Evolutionary conservation across 2,797 vertebrate genomes (phyloP).

Genomic region (Odontamblyopus lacepedii): DNA sequence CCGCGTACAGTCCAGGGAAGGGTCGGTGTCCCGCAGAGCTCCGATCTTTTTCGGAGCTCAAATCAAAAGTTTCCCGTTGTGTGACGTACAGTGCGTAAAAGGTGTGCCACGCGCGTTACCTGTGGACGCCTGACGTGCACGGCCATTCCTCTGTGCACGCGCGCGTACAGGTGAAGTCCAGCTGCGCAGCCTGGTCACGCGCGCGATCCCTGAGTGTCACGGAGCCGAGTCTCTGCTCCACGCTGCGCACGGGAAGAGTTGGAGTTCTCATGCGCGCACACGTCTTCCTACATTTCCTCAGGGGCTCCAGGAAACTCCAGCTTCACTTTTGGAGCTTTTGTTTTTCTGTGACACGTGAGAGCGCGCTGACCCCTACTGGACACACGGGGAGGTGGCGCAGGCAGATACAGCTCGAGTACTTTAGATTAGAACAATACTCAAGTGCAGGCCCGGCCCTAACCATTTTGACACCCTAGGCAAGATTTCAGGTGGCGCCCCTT

Average conservation of each 20-base stretch:
- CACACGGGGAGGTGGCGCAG: background rate
- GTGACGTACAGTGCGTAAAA: background rate
- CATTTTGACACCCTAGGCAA: too few relatives aligned
- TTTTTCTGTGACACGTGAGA: background rate
- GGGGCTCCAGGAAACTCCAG: background rate
- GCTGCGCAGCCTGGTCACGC: too few relatives aligned
- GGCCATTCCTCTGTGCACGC: background rate
- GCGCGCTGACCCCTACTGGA: background rate
- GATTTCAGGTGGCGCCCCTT: too few relatives aligned
- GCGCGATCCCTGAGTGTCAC: too few relatives aligned
- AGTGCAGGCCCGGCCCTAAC: too few relatives aligned
- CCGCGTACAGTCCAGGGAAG: background rate
- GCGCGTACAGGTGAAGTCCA: background rate
- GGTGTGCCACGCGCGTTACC: constrained; percentile 7
- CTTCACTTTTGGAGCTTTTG: background rate
- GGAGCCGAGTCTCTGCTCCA: background rate
- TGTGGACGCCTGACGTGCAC: constrained; percentile 2
- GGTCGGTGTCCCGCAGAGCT: background rate
- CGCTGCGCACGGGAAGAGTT: too few relatives aligned
- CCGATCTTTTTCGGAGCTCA: background rate
- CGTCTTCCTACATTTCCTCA: background rate
- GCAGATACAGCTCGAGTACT: too few relatives aligned
- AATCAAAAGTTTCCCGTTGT: constrained; percentile 1
- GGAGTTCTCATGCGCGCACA: background rate
- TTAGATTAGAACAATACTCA: too few relatives aligned